phyloP scores from a whole-genome alignment of 2,888 invertebrate species.

The Melikaiella ostensackeni region DNA sequence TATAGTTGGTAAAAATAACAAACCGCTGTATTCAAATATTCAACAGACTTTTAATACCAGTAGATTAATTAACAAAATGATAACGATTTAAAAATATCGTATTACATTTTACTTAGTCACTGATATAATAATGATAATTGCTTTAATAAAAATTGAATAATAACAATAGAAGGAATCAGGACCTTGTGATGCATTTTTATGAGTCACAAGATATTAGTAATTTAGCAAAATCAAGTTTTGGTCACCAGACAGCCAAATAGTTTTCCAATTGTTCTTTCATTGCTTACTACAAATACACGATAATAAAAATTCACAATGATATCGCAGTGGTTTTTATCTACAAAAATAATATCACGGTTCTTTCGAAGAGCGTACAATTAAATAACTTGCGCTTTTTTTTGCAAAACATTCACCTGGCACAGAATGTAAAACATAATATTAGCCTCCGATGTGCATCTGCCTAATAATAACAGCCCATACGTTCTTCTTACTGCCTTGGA shows the following conservation, averaged over 20 bases:
- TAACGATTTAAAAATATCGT: neutral
- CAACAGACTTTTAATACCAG: neutral
- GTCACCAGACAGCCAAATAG: neutral
- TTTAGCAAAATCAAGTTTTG: slow-evolving; percentile 7
- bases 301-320: neutral
- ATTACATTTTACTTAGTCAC: neutral
- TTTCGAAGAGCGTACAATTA: neutral
- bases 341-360: slow-evolving; percentile 34
- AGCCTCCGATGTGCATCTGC: slow-evolving; percentile 3
- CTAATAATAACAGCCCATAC: slow-evolving; percentile 35
- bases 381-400: slow-evolving; percentile 12
- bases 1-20: neutral
- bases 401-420: neutral
- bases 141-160: slow-evolving; percentile 10
- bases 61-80: neutral
- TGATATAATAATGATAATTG: slow-evolving; percentile 2
- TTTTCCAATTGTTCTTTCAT: slow-evolving; percentile 9
- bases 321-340: slow-evolving; percentile 21
- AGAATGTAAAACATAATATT: neutral
- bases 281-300: slow-evolving; percentile 4
- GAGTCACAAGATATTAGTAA: neutral
- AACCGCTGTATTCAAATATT: neutral
- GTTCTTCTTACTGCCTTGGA: slow-evolving; percentile 21
- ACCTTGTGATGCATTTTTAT: neutral
- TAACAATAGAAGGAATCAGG: slow-evolving; percentile 16